Base-by-base conservation (phyloP, 1,140 invertebrate genomes). In the Teleopsis dalmanni region DNA sequence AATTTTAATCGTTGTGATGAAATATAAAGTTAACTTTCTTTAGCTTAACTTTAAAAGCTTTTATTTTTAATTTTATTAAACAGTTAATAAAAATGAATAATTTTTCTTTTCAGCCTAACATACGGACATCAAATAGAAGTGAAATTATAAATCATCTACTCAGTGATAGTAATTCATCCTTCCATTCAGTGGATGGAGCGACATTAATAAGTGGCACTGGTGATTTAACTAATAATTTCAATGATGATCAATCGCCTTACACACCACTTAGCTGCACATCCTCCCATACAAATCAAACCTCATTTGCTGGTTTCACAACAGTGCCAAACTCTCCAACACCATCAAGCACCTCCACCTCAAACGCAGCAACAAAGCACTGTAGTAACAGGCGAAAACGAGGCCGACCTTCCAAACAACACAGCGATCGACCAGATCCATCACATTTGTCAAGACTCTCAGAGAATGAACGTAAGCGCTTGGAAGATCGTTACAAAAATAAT, bases 401-500 rank as follows among this genome's bases (percentile, higher is more conserved):
- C 19, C 65, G 65, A 34, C 65, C 65, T 7, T 58, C 65, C 43
- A 67, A 67, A 41, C 47, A 56, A 22, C 64, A 65, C 44, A 59
- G 65, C 29, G 64, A 67, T 25, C 55, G 55, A 25, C 65, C 65
- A 25, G 62, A 67, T 43, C 59, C 56, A 3, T 51, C 54, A 7
- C 33, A 56, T 7, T 56, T 67, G 49, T 43, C 53, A 2, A 36
- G 38, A 33, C 54, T 67, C 56, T 41, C n/a, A 13, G 54, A 56
- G 3, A 53, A 56, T 0, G 57, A 67, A 31, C 45, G 40, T 7
- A 67, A 67, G 27, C 34, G 34, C 6, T 54, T 62, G 23, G 33
- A 48, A 25, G 65, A 67, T 55, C 57, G 65, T 11, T 38, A 62
- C 11, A 67, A 65, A 52, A 67, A 67, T 51, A 67, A 67, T 36